Base-by-base conservation (phyloP, 2,113 vertebrate species). In the Ifrita kowaldi region DNA sequence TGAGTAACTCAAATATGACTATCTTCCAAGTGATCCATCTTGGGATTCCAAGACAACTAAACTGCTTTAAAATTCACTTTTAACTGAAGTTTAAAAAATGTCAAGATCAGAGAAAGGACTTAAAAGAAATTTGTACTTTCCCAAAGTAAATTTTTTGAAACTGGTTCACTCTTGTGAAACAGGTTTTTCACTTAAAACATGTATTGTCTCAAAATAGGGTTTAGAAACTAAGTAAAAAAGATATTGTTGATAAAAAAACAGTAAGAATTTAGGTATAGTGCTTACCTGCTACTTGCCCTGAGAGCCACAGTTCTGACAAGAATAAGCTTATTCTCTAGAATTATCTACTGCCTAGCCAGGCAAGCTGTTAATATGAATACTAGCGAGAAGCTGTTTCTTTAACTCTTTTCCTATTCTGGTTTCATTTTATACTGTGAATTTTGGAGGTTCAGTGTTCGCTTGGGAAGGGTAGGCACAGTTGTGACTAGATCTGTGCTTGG, bases 231-330 rank as follows among this genome's bases (percentile, higher is more conserved):
- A 50, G 26, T 3, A 13, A 70, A 57, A 35, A 42, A 55, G 8
- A 19, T 4, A 26, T 1, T 28, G 1, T 35, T 53, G 21, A 5
- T 44, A 37, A n/a, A 3, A 3, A 49, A 89, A 33, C 1, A n/a
- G 26, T 16, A 64, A 69, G 16, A 68, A 49, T 52, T 80, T 68
- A 27, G 3, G 7, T 35, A 10, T 5, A 30, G 8, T 47, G 5
- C 8, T 62, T 49, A 52, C 12, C 13, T 52, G 7, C 9, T 64
- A 21, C 4, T 4, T 49, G 30, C 4, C 42, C 6, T 1, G 1
- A 71, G 24, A 35, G 2, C 5, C 2, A 6, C 11, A 41, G 10
- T 7, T 89, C 14, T 78, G 33, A 4, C 10, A 49, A 82, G 23
- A 79, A 50, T 60, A n/a, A 32, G 30, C 35, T 33, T 57, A 21